Evolutionary conservation across 2,113 vertebrate genomes (phyloP), one percentile per base, ranked within the genome.

Genomic region (Burhinus bistriatus): DNA sequence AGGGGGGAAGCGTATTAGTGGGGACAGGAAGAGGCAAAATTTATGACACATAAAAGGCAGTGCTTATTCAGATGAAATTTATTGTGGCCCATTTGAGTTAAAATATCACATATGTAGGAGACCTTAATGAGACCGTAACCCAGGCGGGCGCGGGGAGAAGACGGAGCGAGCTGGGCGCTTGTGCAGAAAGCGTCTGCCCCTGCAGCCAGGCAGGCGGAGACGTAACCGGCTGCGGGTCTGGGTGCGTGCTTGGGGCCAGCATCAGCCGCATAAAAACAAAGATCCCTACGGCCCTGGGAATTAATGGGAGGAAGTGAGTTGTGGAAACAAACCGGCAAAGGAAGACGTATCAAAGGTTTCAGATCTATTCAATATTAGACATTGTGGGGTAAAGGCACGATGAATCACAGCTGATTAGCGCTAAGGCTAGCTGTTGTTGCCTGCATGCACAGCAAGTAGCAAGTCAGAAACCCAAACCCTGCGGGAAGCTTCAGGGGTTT

Each of bases 21-120:
- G 34, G 76, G 70, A 95, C 45, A 70, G 84, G 40, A 92, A 83
- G 73, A 89, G 84, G 84, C 66, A 91, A 58, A 80, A 91, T 94
- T 95, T 95, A 90, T 55, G 75, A 64, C 84, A 94, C 64, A 47
- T 59, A 91, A 93, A 95, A 97, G 42, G 84, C 55, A 47, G 84
- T 66, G 78, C 95, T 97, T 94, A 93, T 86, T 85, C 87, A 73
- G 71, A 68, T 45, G 18, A 94, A 90, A 97, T 96, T 95, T 94
- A 94, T 95, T 93, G 93, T 29, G 81, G 49, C 49, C 68, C 66
- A 66, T 92, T 93, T 93, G 78, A 93, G 78, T 91, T 93, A 94
- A 95, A 95, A 73, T 87, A 93, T 34, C 95, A 89, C 49, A 32
- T 77, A 87, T 23, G 69, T 49, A 54, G 17, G 73, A 95, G 87